These are phyloP conservation scores for Branchinecta lynchi DNA, from an alignment of 1,140 invertebrate species.

Conservation along the genomic window DNA sequence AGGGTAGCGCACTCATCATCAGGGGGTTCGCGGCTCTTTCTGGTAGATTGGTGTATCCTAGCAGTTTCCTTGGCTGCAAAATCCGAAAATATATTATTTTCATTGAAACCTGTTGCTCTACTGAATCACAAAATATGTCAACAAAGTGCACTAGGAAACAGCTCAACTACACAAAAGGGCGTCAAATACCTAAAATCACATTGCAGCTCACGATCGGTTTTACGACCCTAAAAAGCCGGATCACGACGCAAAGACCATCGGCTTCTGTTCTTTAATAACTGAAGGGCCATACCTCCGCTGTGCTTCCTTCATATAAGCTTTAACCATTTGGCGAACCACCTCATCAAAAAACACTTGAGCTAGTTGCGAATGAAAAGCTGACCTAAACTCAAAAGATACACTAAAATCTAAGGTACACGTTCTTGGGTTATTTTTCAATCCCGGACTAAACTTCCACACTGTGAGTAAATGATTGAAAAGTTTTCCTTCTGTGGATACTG, in stretches of 20 bases:
- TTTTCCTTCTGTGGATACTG: constrained; percentile 72
- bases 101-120: too few species aligned
- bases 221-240: too few species aligned
- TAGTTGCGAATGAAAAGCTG: constrained; percentile 65
- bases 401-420: constrained; percentile 79
- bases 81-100: too few species aligned
- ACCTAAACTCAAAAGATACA: constrained; percentile 78
- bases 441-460: constrained; percentile 80
- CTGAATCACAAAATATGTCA: too few species aligned
- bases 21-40: too few species aligned
- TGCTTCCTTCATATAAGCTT: constrained; percentile 75
- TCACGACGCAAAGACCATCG: constrained; percentile 10
- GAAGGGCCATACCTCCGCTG: constrained; percentile 49
- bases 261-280: constrained; percentile 18
- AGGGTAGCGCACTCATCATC: too few species aligned
- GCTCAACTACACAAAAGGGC: too few species aligned
- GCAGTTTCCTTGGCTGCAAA: too few species aligned
- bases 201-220: too few species aligned
- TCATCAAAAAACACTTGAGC: constrained; percentile 90
- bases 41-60: too few species aligned
- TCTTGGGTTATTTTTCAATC: constrained; percentile 57
- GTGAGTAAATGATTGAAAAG: constrained; percentile 82
- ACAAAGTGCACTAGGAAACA: too few species aligned
- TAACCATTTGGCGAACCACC: constrained; percentile 86
- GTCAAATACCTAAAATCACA: too few species aligned